These are phyloP conservation scores for Elysia chlorotica DNA, from an alignment of 1,140 invertebrate species.

Conservation along the genomic window DNA sequence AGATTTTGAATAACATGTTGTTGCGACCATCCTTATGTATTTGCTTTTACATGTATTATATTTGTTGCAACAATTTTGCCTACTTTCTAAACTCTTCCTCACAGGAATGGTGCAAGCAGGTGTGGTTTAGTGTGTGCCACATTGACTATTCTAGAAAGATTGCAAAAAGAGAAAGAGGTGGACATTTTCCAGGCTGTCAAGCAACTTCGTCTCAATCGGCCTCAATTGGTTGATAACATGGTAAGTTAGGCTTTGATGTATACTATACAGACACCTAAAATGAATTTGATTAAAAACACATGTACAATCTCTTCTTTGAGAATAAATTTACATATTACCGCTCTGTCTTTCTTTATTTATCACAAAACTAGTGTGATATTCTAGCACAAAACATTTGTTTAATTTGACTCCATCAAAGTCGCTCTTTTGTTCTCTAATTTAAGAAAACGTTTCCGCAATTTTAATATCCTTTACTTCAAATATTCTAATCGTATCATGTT, in stretches of 20 bases:
- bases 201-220: conserved; percentile 50
- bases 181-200: conserved; percentile 65
- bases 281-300: background rate
- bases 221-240: conserved; percentile 52
- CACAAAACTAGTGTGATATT: background rate
- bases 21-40: too few relatives aligned
- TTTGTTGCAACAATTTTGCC: too few relatives aligned
- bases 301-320: background rate
- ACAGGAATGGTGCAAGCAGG: conserved; percentile 58
- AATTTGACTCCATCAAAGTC: background rate
- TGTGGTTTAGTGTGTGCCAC: conserved; percentile 62
- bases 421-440: too few relatives aligned
- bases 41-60: too few relatives aligned
- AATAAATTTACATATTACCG: background rate
- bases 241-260: conserved; percentile 31
- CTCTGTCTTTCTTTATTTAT: background rate
- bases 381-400: background rate
- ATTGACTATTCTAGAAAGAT: conserved; percentile 59
- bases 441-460: too few relatives aligned
- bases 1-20: too few relatives aligned
- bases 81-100: background rate
- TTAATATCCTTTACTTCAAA: too few relatives aligned
- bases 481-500: too few relatives aligned
- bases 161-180: conserved; percentile 61
- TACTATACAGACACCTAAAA: background rate